Conservation (phyloP, 2,888 invertebrate genomes). For the Ophion obscuratus region DNA sequence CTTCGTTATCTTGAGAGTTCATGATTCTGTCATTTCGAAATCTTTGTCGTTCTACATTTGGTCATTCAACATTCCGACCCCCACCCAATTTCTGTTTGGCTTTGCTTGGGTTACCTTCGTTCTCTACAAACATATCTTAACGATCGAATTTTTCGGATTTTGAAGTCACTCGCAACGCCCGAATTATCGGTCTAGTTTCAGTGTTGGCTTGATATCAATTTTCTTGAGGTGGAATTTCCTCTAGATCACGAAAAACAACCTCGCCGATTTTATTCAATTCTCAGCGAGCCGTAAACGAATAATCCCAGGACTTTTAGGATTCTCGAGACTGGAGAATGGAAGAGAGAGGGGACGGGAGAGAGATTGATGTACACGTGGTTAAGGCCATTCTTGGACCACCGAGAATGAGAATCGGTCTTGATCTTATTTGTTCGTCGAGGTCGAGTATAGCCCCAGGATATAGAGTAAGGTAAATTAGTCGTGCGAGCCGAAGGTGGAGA, state of each 20-base stretch:
- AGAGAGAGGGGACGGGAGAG: not conserved
- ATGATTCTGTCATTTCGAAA: no score
- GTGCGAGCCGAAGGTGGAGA: conserved; percentile 58
- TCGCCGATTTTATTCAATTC: not conserved
- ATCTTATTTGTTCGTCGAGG: conserved; percentile 62
- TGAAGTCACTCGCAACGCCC: no score
- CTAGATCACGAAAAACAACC: no score
- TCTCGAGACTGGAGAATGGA: not conserved
- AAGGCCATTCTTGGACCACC: conserved; percentile 24
- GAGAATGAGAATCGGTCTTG: conserved; percentile 60
- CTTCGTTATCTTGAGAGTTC: no score
- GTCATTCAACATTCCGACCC: no score
- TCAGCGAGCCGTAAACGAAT: not conserved
- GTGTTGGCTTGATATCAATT: no score
- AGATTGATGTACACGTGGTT: conserved; percentile 25
- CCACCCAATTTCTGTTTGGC: not conserved
- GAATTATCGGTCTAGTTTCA: no score
- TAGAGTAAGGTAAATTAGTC: conserved; percentile 60
- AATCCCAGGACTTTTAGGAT: not conserved
- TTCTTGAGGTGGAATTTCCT: no score
- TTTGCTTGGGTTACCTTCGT: not conserved
- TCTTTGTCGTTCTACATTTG: no score
- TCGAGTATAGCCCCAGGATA: conserved; percentile 56
- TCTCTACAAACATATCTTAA: no score
- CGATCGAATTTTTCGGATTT: no score